These are phyloP conservation scores for Leontocebus nigricollis DNA, from an alignment of 2,797 vertebrate genomes.

Conservation along the genomic window DNA sequence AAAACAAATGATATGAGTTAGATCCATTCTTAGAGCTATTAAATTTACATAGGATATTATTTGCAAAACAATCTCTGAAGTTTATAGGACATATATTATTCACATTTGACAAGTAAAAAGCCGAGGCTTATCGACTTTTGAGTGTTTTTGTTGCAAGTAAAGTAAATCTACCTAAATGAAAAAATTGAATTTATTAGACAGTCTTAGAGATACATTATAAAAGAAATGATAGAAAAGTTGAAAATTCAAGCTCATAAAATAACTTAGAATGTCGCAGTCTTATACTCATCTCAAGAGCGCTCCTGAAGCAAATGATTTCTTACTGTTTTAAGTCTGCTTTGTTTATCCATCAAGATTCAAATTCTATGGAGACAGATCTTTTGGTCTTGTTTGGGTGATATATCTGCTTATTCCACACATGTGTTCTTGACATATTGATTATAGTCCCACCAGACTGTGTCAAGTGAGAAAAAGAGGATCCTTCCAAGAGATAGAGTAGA, in stretches of 20 bases:
- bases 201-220: neutral
- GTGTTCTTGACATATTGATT: neutral
- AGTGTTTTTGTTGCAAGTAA: neutral
- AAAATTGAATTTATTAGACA: neutral
- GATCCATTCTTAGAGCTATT: neutral
- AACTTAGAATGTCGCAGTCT: neutral
- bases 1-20: neutral
- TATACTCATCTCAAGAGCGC: neutral
- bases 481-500: neutral
- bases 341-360: neutral
- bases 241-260: neutral
- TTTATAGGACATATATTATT: neutral
- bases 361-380: neutral
- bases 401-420: neutral
- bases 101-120: neutral
- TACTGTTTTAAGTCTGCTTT: neutral
- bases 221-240: neutral
- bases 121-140: neutral
- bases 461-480: neutral
- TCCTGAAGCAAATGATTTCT: neutral
- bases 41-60: neutral
- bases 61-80: neutral
- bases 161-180: neutral
- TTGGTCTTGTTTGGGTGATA: neutral
- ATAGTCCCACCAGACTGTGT: neutral